Evolutionary conservation across 1,140 invertebrate species (phyloP), one percentile per base, ranked within the genome.

Genomic region (Leptestheria dahalacensis): DNA sequence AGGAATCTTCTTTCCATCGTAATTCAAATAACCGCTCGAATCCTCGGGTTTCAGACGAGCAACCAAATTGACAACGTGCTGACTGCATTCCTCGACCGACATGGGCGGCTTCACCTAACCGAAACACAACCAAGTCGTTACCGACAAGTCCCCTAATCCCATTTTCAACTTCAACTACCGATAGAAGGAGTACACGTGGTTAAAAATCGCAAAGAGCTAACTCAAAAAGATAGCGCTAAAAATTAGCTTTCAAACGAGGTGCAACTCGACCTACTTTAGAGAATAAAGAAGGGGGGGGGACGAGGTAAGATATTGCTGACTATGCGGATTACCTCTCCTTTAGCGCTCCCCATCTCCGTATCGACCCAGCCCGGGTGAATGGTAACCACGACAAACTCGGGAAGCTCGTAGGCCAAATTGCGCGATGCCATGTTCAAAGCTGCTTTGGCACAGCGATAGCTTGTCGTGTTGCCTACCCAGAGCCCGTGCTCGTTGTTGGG

Each of bases 291-390:
- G n/a, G n/a, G n/a, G n/a, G n/a, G n/a, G n/a, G n/a, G n/a, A n/a
- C n/a, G n/a, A n/a, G n/a, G n/a, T n/a, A n/a, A n/a, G n/a, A n/a
- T n/a, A n/a, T n/a, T n/a, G n/a, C n/a, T n/a, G n/a, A n/a, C 33
- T 41, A 41, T 41, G 6, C 6, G 6, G 15, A 41, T 9, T 41
- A 41, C 33, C 18, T 60, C 49, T n/a, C 59, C 59, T 12, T 56
- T 56, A n/a, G 59, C 48, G n/a, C 28, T 28, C 33, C 59, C 59
- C 59, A 60, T 60, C 9, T 54, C 23, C 0, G 59, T 60, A 23
- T 60, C 26, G 18, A 60, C 59, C 59, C 59, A 60, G 46, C 59
- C 59, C 12, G 59, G 59, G 41, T 60, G 59, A 24, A 60, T 54
- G n/a, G 59, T 49, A 4, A 60, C 59, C 26, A 60, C 48, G 20